Evolutionary conservation across 2,113 vertebrate genomes (phyloP), one percentile per base, ranked within the genome.

Genomic region (Vidua macroura): DNA sequence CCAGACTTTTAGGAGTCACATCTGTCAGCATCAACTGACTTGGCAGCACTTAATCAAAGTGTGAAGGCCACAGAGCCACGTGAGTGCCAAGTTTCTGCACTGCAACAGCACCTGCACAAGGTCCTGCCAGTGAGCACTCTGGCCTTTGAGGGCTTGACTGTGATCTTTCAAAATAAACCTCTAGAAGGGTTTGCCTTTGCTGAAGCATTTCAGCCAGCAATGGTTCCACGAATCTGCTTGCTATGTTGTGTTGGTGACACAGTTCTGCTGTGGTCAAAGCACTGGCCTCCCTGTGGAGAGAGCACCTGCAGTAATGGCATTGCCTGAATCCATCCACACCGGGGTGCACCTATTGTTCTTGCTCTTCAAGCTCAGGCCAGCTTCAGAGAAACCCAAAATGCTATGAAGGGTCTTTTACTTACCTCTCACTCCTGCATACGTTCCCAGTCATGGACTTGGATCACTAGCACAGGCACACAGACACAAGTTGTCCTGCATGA

Each of bases 241-340:
- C 30, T 64, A 1, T 16, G 37, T 13, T 20, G 3, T 5, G 21
- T 1, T 44, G 2, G 1, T 22, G 24, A 7, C 2, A n/a, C 35
- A 4, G 59, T 5, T 74, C 37, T 43, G 37, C 69, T 30, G 28
- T 3, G 41, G 9, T 20, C 49, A 30, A 31, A 88, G 62, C 52
- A 22, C 18, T 13, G 73, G 22, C 4, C 17, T 2, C 2, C 48
- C 22, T 27, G 37, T 15, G 55, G 27, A 87, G 48, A 46, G 46
- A 59, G 15, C 30, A 52, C 6, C 62, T 46, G 43, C 55, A 53
- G 56, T 3, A 9, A 33, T 1, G 15, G 35, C 64, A 52, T 4
- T 58, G 19, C 25, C 27, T 44, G 21, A 33, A n/a, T 8, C 41
- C 68, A 64, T 7, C 17, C 49, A 19, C 49, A 18, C 28, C 1